These are phyloP conservation scores for Eonycteris spelaea DNA, from an alignment of 2,113 vertebrate genomes.

Conservation along the genomic window DNA sequence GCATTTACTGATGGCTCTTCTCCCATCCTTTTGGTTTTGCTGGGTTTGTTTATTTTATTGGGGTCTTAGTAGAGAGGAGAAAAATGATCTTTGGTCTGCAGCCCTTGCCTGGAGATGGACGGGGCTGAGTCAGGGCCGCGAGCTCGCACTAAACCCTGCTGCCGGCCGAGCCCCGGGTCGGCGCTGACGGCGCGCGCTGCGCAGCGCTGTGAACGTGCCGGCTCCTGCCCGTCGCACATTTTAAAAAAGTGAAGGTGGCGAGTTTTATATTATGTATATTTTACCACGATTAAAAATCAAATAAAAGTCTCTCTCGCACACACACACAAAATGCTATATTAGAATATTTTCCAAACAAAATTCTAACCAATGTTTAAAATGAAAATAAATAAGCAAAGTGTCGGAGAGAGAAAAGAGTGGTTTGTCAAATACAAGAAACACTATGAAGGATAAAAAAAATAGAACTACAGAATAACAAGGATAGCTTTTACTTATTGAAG, in stretches of 20 bases:
- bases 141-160: neutral
- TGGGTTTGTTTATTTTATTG: neutral
- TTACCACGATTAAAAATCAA: conserved; percentile 9
- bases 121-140: neutral
- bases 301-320: neutral
- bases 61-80: neutral
- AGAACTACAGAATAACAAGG: neutral
- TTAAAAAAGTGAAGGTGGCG: neutral
- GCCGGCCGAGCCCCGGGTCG: neutral
- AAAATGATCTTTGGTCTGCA: neutral
- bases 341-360: conserved; percentile 1
- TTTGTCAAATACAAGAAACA: neutral
- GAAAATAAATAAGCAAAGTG: conserved; percentile 5
- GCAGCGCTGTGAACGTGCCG: neutral
- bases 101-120: neutral
- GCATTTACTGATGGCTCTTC: neutral
- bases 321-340: neutral
- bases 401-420: neutral
- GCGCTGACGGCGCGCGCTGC: accelerated
- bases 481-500: neutral
- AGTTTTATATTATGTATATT: neutral
- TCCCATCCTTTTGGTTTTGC: neutral
- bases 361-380: neutral
- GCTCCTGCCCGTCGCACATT: too few relatives aligned
- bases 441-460: neutral